Base-by-base conservation (phyloP, 1,140 invertebrate species). In the Lepidotrigona ventralis region DNA sequence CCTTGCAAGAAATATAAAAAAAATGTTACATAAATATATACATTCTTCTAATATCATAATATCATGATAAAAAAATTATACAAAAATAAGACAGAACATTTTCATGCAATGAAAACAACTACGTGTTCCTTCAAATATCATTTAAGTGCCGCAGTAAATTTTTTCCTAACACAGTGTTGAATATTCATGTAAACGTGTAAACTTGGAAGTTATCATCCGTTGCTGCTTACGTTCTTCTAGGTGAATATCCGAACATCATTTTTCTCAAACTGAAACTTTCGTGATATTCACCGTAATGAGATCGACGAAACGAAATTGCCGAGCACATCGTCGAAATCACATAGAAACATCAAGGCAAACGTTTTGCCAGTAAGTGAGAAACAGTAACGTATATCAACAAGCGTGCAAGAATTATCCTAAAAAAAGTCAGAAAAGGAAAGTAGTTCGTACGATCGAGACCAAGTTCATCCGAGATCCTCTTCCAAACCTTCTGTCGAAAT, bases 401-500 rank as follows among this genome's bases (percentile, higher is more conserved):
- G 26, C 74, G 60, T n/a, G 73, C 56, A 26, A 75, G 33, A 71
- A 78, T 60, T 23, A 79, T 78, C 29, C 14, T 23, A 11, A 39
- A 21, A 72, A 85, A 63, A 58, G 53, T 53, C 12, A 54, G 15
- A 68, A 79, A 23, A 77, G 3, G 63, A 68, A 77, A 58, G 23
- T 0, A 75, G 23, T 60, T 60, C 91, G 83, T 90, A 94, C 93
- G 86, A 89, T 94, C 93, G 15, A 94, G 72, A 74, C 90, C 90
- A 60, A 94, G 88, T 51, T 94, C 93, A 76, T 93, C 89, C 0
- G 93, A 91, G 79, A 94, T 93, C 69, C 88, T 89, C 81, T 93
- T 91, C 93, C 93, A 94, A 26, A 94, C 92, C 90, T 94, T 94
- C 78, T 94, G 93, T 23, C 91, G 85, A 74, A 94, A 93, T 74